A percentile compares a stretch with the other conserved stretches of the same genome.
These are phyloP conservation scores for Abramis brama DNA, from an alignment of 2,113 vertebrate genomes.

Conservation along the genomic window DNA sequence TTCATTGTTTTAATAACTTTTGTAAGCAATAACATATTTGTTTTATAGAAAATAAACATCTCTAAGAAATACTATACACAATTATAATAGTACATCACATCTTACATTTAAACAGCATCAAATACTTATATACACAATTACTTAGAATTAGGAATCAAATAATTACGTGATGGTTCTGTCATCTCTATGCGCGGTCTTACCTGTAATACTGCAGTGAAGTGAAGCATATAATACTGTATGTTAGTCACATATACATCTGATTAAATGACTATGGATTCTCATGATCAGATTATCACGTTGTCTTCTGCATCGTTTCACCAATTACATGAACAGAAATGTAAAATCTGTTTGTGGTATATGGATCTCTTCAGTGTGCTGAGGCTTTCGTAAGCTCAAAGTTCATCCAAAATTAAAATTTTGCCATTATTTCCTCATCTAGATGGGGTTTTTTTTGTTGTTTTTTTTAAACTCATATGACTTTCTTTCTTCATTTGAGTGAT, in stretches of 20 bases:
- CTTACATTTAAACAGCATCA: constrained; percentile 86
- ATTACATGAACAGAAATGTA: not conserved
- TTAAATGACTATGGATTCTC: constrained; percentile 57
- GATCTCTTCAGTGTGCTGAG: not conserved
- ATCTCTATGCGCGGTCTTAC: constrained; percentile 25
- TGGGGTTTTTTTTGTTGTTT: not conserved
- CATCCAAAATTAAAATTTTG: not conserved
- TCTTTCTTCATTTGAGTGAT: not conserved
- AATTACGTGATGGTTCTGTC: constrained; percentile 34
- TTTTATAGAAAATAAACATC: constrained; percentile 90
- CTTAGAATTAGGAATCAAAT: constrained; percentile 66
- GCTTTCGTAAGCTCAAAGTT: not conserved
- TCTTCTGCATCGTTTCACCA: constrained; percentile 18
- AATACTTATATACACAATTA: constrained; percentile 86
- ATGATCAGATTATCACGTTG: not conserved
- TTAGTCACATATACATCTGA: constrained; percentile 55
- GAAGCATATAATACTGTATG: constrained; percentile 38
- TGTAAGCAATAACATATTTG: constrained; percentile 86
- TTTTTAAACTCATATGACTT: not conserved
- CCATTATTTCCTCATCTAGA: not conserved
- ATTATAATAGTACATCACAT: constrained; percentile 87
- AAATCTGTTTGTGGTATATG: not conserved
- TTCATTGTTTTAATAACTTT: constrained; percentile 81
- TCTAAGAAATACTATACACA: constrained; percentile 90
- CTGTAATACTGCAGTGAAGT: constrained; percentile 50